These are phyloP conservation scores for Entomobrya proxima DNA, from an alignment of 2,888 invertebrate genomes.

Conservation along the genomic window DNA sequence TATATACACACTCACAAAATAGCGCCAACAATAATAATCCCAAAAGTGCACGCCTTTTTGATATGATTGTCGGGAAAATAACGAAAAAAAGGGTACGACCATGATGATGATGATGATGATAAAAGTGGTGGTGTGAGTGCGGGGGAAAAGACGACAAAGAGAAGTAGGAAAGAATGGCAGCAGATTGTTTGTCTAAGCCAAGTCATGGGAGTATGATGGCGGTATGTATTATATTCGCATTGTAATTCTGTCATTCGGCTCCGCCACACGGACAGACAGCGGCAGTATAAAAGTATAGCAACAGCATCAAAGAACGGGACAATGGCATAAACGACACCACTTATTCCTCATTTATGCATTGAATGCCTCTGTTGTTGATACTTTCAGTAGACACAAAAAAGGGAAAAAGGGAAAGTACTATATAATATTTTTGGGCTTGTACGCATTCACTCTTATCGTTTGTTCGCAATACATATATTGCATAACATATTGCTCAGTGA, in stretches of 20 bases:
- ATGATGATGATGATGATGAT: conserved; percentile 6
- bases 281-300: not conserved
- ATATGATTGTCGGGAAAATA: conserved; percentile 32
- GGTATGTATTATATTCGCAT: conserved; percentile 51
- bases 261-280: conserved; percentile 34
- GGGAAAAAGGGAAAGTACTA: not conserved
- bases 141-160: conserved; percentile 18
- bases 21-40: too few relatives aligned
- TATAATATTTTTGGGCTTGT: not conserved
- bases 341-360: conserved; percentile 30
- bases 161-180: conserved; percentile 38
- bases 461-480: not conserved
- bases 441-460: not conserved
- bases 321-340: conserved; percentile 61
- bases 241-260: conserved; percentile 61
- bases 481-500: conserved; percentile 9
- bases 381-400: conserved; percentile 4
- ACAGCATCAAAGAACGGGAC: conserved; percentile 47
- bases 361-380: not conserved
- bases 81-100: not conserved
- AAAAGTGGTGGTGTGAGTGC: not conserved
- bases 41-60: conserved; percentile 35
- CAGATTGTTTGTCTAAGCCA: conserved; percentile 64
- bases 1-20: too few relatives aligned
- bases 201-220: conserved; percentile 48